Percentiles rank a stretch among this genome's conserved stretches.
Conservation (phyloP, 2,113 vertebrate species). For the Monopterus albus region DNA sequence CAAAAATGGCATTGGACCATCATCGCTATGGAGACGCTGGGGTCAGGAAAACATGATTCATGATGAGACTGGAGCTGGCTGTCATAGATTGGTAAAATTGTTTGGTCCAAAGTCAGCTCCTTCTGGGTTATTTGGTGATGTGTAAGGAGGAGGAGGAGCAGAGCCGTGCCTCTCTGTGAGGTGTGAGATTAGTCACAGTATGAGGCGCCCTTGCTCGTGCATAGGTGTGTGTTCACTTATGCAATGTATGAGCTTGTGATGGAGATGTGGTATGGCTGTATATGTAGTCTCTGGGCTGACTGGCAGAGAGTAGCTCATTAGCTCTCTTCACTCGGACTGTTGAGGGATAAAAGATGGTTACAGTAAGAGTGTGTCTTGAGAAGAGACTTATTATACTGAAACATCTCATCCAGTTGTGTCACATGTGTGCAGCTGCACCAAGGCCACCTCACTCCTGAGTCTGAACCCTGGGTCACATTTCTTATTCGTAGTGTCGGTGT, state of each 20-base stretch:
- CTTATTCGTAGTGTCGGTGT: conserved; percentile 23
- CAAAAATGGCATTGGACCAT: conserved; percentile 58
- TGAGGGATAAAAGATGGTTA: not conserved
- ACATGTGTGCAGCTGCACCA: not conserved
- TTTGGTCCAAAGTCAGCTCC: not conserved
- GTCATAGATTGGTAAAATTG: conserved; percentile 18
- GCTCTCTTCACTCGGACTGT: not conserved
- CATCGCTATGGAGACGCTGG: conserved; percentile 49
- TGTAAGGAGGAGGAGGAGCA: not conserved
- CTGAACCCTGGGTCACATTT: conserved; percentile 38
- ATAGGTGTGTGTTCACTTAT: conserved; percentile 23
- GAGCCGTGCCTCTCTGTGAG: conserved; percentile 21
- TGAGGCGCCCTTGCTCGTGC: conserved; percentile 11
- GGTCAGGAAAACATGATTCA: conserved; percentile 67
- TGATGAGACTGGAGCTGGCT: conserved; percentile 10
- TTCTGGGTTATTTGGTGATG: conserved; percentile 1
- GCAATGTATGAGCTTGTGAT: not conserved
- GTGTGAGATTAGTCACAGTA: conserved; percentile 59
- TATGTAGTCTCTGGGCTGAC: not conserved
- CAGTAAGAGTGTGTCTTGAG: too few relatives aligned
- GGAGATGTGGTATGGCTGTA: not conserved
- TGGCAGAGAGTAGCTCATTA: too few relatives aligned
- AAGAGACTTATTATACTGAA: conserved; percentile 11
- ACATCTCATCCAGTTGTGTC: not conserved
- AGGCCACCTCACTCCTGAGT: conserved; percentile 10